Evolutionary conservation across 2,797 vertebrate species (phyloP).

Genomic region (Sebastes oblongus): DNA sequence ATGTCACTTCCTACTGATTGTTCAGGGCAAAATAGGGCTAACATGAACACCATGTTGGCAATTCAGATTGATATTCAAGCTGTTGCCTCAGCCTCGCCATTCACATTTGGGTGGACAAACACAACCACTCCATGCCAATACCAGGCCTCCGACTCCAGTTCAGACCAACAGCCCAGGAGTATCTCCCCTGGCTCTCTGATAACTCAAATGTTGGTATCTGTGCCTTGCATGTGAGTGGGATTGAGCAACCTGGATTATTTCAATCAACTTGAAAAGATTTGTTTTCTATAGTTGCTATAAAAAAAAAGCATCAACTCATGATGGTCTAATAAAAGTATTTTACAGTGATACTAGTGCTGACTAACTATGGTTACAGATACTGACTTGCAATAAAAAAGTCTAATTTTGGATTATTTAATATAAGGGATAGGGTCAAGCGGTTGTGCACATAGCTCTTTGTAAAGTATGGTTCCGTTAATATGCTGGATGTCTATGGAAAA

Average conservation of each 20-base stretch:
- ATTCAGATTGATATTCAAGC: conserved; percentile 2
- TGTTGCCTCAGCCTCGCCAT: background rate
- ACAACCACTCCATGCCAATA: conserved; percentile 10
- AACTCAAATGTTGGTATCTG: conserved; percentile 28
- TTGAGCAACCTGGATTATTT: background rate
- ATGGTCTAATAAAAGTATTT: background rate
- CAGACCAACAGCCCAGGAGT: background rate
- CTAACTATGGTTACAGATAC: background rate
- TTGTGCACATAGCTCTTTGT: background rate
- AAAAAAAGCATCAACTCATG: background rate
- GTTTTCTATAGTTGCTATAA: background rate
- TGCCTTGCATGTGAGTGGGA: background rate
- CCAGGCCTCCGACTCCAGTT: conserved; percentile 13
- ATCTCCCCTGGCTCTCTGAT: conserved; percentile 20
- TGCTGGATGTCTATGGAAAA: background rate
- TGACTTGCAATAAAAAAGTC: background rate
- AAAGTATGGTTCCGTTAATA: background rate
- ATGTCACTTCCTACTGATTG: background rate
- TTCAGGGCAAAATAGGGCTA: background rate
- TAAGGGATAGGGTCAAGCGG: background rate
- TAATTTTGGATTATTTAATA: background rate
- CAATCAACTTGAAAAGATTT: background rate
- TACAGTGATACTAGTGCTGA: background rate
- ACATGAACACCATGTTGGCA: background rate
- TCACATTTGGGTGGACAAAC: conserved; percentile 29